These are phyloP conservation scores for Chitala chitala DNA, from an alignment of 2,113 vertebrate genomes.

Conservation along the genomic window DNA sequence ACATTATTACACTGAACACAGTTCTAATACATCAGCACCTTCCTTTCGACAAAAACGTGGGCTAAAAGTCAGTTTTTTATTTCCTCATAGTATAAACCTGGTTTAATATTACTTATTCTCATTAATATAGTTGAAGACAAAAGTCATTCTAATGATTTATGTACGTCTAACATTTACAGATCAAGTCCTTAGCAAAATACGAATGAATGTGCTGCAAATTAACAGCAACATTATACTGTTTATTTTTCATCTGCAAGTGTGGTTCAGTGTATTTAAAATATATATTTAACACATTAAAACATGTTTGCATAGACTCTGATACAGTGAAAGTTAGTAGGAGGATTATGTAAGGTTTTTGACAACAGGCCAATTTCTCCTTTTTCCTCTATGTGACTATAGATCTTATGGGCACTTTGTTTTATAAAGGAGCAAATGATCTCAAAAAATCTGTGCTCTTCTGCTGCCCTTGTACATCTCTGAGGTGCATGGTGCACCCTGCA, in stretches of 20 bases:
- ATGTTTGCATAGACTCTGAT: background rate
- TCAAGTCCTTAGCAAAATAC: constrained; percentile 55
- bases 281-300: background rate
- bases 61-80: constrained; percentile 39
- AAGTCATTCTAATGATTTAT: constrained; percentile 57
- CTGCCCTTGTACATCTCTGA: constrained; percentile 3
- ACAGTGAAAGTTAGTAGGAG: background rate
- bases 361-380: background rate
- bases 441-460: background rate
- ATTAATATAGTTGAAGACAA: constrained; percentile 61
- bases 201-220: constrained; percentile 51
- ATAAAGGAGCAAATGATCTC: background rate
- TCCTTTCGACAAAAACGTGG: constrained; percentile 52
- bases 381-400: background rate
- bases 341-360: background rate
- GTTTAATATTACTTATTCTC: constrained; percentile 60
- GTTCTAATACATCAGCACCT: constrained; percentile 61
- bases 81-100: constrained; percentile 49
- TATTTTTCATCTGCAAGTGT: constrained; percentile 26
- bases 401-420: background rate
- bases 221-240: constrained; percentile 36
- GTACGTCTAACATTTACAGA: constrained; percentile 46
- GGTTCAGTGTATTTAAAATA: constrained; percentile 19
- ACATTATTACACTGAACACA: constrained; percentile 59
- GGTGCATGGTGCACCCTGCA: background rate